These are phyloP conservation scores for Arothron firmamentum DNA, from an alignment of 2,113 vertebrate genomes.

Conservation along the genomic window DNA sequence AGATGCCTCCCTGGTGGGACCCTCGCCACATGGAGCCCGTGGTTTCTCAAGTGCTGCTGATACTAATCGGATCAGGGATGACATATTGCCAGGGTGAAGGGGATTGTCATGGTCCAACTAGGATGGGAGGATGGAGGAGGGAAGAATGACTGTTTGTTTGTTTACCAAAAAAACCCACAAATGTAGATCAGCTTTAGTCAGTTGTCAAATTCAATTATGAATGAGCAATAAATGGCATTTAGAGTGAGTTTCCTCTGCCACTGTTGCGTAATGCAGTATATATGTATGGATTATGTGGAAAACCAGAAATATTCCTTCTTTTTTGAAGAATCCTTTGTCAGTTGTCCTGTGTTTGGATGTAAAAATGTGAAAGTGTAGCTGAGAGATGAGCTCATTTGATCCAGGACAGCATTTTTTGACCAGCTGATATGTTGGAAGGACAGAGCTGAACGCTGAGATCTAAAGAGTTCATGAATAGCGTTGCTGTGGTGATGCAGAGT, in stretches of 20 bases:
- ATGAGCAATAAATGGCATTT: too few species aligned
- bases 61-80: slow-evolving; percentile 88
- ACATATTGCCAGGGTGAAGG: slow-evolving; percentile 83
- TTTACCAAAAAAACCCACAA: background rate
- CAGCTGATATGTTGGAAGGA: too few species aligned
- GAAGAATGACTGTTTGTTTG: slow-evolving; percentile 1
- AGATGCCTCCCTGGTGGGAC: slow-evolving; percentile 65
- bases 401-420: too few species aligned
- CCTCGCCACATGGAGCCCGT: slow-evolving; percentile 56
- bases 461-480: slow-evolving; percentile 45
- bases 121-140: slow-evolving; percentile 32
- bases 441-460: background rate
- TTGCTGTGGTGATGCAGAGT: slow-evolving; percentile 50
- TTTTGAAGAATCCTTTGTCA: too few species aligned
- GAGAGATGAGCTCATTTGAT: too few species aligned
- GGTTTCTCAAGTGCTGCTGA: slow-evolving; percentile 84
- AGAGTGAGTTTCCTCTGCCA: too few species aligned
- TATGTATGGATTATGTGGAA: too few species aligned
- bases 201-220: too few species aligned
- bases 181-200: background rate
- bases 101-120: slow-evolving; percentile 80
- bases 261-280: too few species aligned
- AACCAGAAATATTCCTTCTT: too few species aligned
- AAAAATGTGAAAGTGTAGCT: background rate
- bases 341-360: background rate